These are phyloP conservation scores for Heliothis virescens DNA, from an alignment of 1,140 invertebrate species.

Conservation along the genomic window DNA sequence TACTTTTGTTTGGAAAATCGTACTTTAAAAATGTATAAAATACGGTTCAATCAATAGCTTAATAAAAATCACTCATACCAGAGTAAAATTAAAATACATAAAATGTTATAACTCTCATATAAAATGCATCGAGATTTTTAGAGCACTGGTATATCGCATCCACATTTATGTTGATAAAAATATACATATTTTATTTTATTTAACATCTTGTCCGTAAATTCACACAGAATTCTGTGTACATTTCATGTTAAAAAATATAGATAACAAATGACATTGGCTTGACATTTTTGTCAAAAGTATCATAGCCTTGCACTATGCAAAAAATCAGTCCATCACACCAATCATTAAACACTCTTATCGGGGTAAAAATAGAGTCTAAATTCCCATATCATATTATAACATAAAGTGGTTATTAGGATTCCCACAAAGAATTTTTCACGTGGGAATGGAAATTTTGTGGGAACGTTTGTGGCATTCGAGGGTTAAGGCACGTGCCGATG, in stretches of 20 bases:
- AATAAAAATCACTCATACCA: too few species aligned
- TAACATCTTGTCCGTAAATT: too few species aligned
- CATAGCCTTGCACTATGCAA: neutral
- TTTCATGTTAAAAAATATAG: neutral
- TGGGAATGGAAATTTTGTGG: slow-evolving; percentile 61
- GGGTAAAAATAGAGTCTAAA: neutral
- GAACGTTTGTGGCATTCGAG: slow-evolving; percentile 50
- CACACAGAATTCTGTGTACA: neutral
- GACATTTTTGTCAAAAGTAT: neutral
- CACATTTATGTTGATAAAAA: too few species aligned
- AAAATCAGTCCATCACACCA: neutral
- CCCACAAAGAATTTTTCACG: slow-evolving; percentile 53
- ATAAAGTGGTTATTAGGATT: slow-evolving; percentile 18
- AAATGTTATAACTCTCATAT: too few species aligned
- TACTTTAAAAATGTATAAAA: too few species aligned
- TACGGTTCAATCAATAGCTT: too few species aligned
- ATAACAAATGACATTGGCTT: slow-evolving; percentile 5
- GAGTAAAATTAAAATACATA: too few species aligned
- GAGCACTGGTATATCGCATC: too few species aligned
- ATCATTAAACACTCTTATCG: neutral
- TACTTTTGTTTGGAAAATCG: too few species aligned
- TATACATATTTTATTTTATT: too few species aligned
- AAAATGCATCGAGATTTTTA: too few species aligned
- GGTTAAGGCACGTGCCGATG: slow-evolving; percentile 56
- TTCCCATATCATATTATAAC: neutral